Percentiles rank a stretch among this genome's conserved stretches.
Conservation (phyloP, 2,797 vertebrate species). For the Oreochromis mossambicus region DNA sequence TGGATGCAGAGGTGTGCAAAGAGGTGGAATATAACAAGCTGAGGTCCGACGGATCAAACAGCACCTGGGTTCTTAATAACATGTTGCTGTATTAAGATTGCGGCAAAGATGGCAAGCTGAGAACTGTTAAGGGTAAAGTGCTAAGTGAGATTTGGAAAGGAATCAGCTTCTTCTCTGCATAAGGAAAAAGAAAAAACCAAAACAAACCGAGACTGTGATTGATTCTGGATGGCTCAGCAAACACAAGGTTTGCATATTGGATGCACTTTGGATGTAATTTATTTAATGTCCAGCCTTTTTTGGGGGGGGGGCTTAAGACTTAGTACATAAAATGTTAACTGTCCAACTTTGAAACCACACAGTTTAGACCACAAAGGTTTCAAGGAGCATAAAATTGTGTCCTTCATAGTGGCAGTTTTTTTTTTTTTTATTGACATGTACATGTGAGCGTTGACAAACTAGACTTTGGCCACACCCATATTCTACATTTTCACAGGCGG, state of each 20-base stretch:
- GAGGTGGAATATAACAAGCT: background rate
- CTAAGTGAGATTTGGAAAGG: slow-evolving; percentile 9
- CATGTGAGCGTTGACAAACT: slow-evolving; percentile 13
- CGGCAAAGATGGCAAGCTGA: background rate
- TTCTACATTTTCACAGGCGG: slow-evolving; percentile 54
- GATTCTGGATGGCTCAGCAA: background rate
- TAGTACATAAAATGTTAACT: background rate
- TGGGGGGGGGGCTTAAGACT: background rate
- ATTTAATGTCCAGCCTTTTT: background rate
- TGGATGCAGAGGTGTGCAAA: slow-evolving; percentile 9
- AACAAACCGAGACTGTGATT: background rate
- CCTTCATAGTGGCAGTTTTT: background rate
- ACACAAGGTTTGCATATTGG: background rate
- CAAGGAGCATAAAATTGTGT: background rate
- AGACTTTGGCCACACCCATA: slow-evolving; percentile 62
- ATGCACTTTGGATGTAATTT: background rate
- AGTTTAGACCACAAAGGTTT: background rate
- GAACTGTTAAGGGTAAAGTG: slow-evolving; percentile 4
- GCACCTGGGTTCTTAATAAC: slow-evolving; percentile 13
- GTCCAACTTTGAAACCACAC: background rate
- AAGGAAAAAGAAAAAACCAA: background rate
- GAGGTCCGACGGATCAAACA: slow-evolving; percentile 12
- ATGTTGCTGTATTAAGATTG: background rate
- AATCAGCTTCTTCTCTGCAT: background rate
- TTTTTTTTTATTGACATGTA: background rate